Conservation (phyloP, 1,140 invertebrate species). For the Lysiphlebus fabarum region DNA sequence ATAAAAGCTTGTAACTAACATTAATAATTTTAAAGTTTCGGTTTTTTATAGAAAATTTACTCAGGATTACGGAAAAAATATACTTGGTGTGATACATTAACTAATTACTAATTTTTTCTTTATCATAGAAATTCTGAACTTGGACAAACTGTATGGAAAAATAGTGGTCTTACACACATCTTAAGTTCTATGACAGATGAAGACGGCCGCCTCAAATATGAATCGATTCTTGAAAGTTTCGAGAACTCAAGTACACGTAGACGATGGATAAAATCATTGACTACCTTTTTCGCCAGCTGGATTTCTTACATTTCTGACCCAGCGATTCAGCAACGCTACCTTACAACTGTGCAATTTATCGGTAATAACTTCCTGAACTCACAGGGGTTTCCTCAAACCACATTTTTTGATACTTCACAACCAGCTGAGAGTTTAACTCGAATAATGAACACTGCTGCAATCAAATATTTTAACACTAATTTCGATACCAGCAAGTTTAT, state of each 20-base stretch:
- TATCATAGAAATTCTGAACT: constrained; percentile 65
- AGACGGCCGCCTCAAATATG: constrained; percentile 67
- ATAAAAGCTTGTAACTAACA: too few relatives aligned
- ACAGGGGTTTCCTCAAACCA: constrained; percentile 69
- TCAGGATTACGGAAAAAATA: too few relatives aligned
- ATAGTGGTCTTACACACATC: constrained; percentile 67
- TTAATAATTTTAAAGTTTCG: too few relatives aligned
- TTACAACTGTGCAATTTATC: constrained; percentile 66
- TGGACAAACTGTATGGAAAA: constrained; percentile 69
- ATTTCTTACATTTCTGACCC: constrained; percentile 72
- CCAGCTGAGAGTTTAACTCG: constrained; percentile 65
- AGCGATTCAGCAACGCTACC: constrained; percentile 69
- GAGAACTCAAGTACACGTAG: constrained; percentile 73
- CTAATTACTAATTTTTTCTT: too few relatives aligned
- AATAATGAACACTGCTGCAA: constrained; percentile 65
- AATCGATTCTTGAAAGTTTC: constrained; percentile 69
- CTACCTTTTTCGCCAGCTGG: constrained; percentile 71
- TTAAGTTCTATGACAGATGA: constrained; percentile 60
- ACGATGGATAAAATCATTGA: constrained; percentile 72
- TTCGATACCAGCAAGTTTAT: constrained; percentile 71
- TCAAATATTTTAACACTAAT: constrained; percentile 68
- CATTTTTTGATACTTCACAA: constrained; percentile 66
- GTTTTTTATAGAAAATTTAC: too few relatives aligned
- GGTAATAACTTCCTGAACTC: constrained; percentile 73
- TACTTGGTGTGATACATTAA: too few relatives aligned